Percentiles rank a stretch among this genome's conserved stretches.
Evolutionary conservation across 2,888 invertebrate species (phyloP).

Genomic region (Tetheella fluctuosa): DNA sequence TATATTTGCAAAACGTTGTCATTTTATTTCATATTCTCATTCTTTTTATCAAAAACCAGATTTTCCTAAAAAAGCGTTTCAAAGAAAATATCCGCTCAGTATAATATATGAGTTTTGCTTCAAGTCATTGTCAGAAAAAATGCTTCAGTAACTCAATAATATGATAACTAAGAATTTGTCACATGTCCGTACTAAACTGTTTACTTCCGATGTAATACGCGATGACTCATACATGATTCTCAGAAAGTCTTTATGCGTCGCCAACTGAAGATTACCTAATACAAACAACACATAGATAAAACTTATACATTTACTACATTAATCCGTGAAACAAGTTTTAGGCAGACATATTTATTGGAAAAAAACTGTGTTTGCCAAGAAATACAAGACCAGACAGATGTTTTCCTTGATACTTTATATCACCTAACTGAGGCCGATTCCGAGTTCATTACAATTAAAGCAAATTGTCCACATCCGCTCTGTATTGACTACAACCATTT

Average conservation of each 20-base stretch:
- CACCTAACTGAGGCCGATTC: conserved; percentile 38
- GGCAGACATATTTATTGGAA: conserved; percentile 12
- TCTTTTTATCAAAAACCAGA: too few relatives aligned
- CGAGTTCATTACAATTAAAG: conserved; percentile 69
- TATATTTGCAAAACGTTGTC: neutral
- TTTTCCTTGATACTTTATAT: conserved; percentile 32
- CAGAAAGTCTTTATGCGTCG: conserved; percentile 42
- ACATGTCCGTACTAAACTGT: conserved; percentile 26
- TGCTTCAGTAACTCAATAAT: conserved; percentile 14
- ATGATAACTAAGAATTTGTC: conserved; percentile 22
- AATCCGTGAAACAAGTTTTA: conserved; percentile 13
- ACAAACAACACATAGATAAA: conserved; percentile 22
- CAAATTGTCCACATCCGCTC: conserved; percentile 79
- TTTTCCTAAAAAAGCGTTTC: too few relatives aligned
- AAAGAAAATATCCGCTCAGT: neutral
- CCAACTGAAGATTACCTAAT: conserved; percentile 49
- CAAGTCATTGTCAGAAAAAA: neutral
- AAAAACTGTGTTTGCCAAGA: conserved; percentile 5
- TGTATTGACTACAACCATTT: conserved; percentile 67
- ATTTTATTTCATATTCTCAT: too few relatives aligned
- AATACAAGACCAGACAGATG: conserved; percentile 9
- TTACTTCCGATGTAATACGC: conserved; percentile 43
- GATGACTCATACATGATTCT: conserved; percentile 63
- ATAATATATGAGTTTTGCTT: neutral
- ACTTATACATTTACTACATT: neutral